Evolutionary conservation across 2,888 invertebrate genomes (phyloP), one percentile per base, ranked within the genome.

Genomic region (Capitulum mitella): DNA sequence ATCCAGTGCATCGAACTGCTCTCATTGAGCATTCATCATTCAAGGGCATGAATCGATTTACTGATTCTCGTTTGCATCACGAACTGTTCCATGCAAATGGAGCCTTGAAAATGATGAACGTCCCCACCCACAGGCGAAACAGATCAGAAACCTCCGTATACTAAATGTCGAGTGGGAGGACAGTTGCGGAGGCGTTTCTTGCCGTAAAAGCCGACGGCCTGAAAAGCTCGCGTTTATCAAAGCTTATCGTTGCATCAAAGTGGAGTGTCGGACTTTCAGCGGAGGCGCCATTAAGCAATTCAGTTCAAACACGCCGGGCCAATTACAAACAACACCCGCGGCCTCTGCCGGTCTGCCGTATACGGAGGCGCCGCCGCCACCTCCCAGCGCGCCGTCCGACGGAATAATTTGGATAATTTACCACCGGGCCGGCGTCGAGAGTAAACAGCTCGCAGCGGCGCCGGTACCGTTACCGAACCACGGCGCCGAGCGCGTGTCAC

Each of bases 21-120:
- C 43, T 5, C 43, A 70, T 83, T 83, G 32, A 82, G 70, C 32
- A 51, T 58, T 78, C 80, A 40, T 58, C 29, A 51, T 16, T 75
- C 40, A 22, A 22, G 22, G 22, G 3, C 19, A 51, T 51, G 14
- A 6, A 22, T 51, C 51, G 22, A 16, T 51, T 1, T 3, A 19
- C 51, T 51, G 22, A 22, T 51, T 51, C 22, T 51, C 51, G 51
- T 51, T 16, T 16, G 22, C 51, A 51, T 51, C 51, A 51, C 19
- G 48, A 51, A 22, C 0, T 51, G 51, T 19, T 22, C 19, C 22
- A 51, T 51, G 51, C 51, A 51, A 51, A 51, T 51, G 22, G 51
- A 51, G 51, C 51, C 51, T 51, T 51, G 51, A 22, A 51, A 43
- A 22, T 51, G 51, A 51, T 51, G 51, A 51, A 51, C 22, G 22